Evolutionary conservation across 2,797 vertebrate species (phyloP).

Genomic region (Tokudaia tokunoshimensis): DNA sequence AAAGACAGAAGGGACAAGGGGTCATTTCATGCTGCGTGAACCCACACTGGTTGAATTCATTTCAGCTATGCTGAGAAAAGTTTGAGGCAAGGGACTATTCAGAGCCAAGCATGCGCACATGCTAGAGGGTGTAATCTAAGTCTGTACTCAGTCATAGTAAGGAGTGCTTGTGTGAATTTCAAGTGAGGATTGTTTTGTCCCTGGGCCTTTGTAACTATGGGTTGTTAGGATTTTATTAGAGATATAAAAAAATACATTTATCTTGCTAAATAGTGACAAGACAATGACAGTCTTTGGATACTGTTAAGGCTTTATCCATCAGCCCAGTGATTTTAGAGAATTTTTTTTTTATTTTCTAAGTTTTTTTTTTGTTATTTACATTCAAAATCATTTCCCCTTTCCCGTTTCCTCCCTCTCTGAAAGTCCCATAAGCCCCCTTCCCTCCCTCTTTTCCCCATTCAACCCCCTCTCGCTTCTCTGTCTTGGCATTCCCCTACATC

Average conservation of each 20-base stretch:
- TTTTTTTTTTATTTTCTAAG: too few relatives aligned
- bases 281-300: background rate
- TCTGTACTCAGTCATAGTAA: background rate
- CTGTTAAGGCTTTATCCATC: background rate
- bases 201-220: background rate
- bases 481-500: too few relatives aligned
- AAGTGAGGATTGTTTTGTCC: slow-evolving; percentile 46
- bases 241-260: slow-evolving; percentile 45
- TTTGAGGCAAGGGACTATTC: background rate
- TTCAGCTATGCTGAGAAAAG: background rate
- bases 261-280: slow-evolving; percentile 18
- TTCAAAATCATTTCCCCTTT: too few relatives aligned
- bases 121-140: background rate
- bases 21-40: background rate
- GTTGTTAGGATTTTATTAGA: slow-evolving; percentile 61
- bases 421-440: too few relatives aligned
- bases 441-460: too few relatives aligned
- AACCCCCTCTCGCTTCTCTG: too few relatives aligned
- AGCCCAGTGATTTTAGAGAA: background rate
- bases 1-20: background rate
- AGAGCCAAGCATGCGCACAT: background rate
- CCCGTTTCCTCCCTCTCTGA: too few relatives aligned
- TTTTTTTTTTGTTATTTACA: too few relatives aligned
- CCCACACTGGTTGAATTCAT: background rate
- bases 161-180: slow-evolving; percentile 37